Conservation (phyloP, 1,140 invertebrate genomes). For the Frieseomelitta varia region DNA sequence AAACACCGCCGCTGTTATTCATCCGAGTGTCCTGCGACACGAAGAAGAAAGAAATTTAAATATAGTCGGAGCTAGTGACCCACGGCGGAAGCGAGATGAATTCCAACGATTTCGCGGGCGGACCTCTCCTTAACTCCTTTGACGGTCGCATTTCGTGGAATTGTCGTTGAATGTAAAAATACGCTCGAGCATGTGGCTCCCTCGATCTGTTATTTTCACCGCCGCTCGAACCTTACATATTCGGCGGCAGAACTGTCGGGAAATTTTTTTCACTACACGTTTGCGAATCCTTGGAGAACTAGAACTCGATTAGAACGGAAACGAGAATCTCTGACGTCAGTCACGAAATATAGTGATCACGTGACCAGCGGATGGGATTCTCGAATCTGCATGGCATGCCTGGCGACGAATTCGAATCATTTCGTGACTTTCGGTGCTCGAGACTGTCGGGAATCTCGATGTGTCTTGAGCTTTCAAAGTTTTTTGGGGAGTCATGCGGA, state of each 20-base stretch:
- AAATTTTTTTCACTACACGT: slow-evolving; percentile 38
- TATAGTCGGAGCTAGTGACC: slow-evolving; percentile 62
- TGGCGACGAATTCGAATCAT: too few species aligned
- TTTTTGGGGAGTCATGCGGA: too few species aligned
- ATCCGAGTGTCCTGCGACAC: slow-evolving; percentile 22
- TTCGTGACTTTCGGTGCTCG: too few species aligned
- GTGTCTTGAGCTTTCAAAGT: too few species aligned
- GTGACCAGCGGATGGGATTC: too few species aligned
- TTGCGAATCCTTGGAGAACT: slow-evolving; percentile 1
- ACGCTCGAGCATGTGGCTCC: slow-evolving; percentile 66
- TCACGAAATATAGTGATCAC: too few species aligned
- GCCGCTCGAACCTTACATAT: not conserved
- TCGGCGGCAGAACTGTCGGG: too few species aligned
- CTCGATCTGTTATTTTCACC: slow-evolving; percentile 62
- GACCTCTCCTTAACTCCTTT: slow-evolving; percentile 71
- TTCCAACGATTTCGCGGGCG: slow-evolving; percentile 69
- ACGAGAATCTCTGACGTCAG: too few species aligned
- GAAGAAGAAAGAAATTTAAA: slow-evolving; percentile 69
- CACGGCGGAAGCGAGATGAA: slow-evolving; percentile 68
- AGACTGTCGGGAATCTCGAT: too few species aligned
- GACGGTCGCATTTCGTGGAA: slow-evolving; percentile 75
- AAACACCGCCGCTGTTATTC: not conserved
- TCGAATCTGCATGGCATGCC: too few species aligned
- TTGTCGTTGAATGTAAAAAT: slow-evolving; percentile 75
- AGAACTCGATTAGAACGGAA: not conserved